Evolutionary conservation across 2,797 vertebrate genomes (phyloP).

Genomic region (Cossypha polioptera): DNA sequence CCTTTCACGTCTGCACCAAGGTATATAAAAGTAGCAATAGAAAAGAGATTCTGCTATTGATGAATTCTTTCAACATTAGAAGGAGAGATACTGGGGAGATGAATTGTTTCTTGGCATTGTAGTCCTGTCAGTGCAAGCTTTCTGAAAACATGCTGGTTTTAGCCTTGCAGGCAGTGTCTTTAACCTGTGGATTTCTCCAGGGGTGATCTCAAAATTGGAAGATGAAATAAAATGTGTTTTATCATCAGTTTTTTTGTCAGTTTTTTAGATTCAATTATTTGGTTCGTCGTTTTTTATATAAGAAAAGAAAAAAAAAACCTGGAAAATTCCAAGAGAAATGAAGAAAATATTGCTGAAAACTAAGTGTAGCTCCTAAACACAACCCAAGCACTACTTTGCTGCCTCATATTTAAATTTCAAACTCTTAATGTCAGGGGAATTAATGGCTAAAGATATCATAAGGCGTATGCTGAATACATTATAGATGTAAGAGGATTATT

Average conservation of each 20-base stretch:
- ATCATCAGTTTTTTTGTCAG: neutral
- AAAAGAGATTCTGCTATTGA: neutral
- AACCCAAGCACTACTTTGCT: neutral
- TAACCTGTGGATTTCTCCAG: neutral
- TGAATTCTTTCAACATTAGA: neutral
- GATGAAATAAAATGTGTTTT: neutral
- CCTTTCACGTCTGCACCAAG: neutral
- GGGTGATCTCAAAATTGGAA: neutral
- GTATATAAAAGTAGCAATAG: neutral
- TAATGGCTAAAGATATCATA: conserved; percentile 38
- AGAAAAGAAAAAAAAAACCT: neutral
- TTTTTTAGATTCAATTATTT: neutral
- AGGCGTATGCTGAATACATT: conserved; percentile 9
- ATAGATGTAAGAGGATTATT: conserved; percentile 58
- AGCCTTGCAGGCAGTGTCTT: neutral
- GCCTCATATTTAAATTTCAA: conserved; percentile 6
- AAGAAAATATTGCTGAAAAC: neutral
- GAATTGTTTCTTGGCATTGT: neutral
- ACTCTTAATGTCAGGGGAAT: conserved; percentile 21
- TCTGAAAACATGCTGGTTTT: neutral
- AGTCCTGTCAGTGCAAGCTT: neutral
- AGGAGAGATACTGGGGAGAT: neutral
- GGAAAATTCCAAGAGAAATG: neutral
- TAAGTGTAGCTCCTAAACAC: neutral
- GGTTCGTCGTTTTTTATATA: neutral